Evolutionary conservation across 2,113 vertebrate species (phyloP), one percentile per base, ranked within the genome.

Genomic region (Muntiacus reevesi): DNA sequence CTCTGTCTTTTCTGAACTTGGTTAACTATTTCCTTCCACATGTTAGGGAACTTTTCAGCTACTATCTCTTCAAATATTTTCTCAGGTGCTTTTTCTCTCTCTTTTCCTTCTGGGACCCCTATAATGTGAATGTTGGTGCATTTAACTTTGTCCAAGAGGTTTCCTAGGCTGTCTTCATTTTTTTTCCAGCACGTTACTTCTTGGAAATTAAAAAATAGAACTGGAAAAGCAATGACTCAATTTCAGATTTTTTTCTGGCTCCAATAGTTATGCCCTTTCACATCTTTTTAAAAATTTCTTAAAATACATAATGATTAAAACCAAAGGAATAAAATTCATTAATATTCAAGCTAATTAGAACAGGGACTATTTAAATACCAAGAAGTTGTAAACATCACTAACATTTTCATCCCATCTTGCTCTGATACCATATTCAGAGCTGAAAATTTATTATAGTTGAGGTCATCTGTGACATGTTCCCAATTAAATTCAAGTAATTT

Each of bases 401-500:
- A 89, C n/a, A 88, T 43, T 62, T 83, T 13, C 13, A 9, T 28
- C 9, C 3, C 62, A 67, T 96, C 28, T 19, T 55, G 3, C 1
- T 55, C 7, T 90, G 88, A 92, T 92, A 50, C 15, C 64, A 30
- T 55, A 45, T 88, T 87, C 82, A 30, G 3, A 93, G 25, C 40
- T 85, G 36, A 50, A 8, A 12, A 33, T 90, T 64, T 14, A 45
- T 93, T 89, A 5, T 33, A 3, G 57, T 96, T 79, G 79, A 15
- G 6, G 92, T 45, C 13, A 62, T 47, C 16, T 87, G 74, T 93
- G 27, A 16, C 21, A 54, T 85, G 2, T 19, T 50, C 33, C 7
- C 17, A 96, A 36, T 88, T 93, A 91, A 95, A 94, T 79, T 14
- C 14, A 95, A 97, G 95, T n/a, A 87, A 79, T 96, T 95, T 94